Evolutionary conservation across 2,797 vertebrate genomes (phyloP).

Genomic region (Pteropus rufus): DNA sequence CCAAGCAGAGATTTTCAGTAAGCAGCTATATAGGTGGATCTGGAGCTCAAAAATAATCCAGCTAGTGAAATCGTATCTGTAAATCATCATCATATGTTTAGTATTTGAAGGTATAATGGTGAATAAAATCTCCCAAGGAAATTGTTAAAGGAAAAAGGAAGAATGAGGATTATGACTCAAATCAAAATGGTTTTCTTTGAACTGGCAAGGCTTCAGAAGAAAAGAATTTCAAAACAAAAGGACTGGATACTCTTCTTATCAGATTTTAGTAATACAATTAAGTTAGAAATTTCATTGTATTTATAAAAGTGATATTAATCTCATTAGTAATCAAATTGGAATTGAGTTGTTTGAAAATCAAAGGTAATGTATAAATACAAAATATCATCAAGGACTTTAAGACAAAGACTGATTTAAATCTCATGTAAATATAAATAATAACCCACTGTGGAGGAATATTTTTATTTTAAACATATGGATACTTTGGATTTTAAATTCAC

Average conservation of each 20-base stretch:
- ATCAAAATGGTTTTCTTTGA: background rate
- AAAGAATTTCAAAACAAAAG: background rate
- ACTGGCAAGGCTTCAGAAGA: background rate
- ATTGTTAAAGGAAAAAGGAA: background rate
- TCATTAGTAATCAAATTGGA: background rate
- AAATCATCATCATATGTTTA: background rate
- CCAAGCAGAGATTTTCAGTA: background rate
- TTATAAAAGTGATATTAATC: background rate
- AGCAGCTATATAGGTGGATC: background rate
- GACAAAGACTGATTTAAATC: background rate
- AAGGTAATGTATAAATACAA: slow-evolving; percentile 1
- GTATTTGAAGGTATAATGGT: background rate
- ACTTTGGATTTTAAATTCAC: background rate
- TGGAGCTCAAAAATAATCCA: background rate
- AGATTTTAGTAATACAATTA: background rate
- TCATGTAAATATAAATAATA: slow-evolving; percentile 8
- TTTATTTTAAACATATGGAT: slow-evolving; percentile 2
- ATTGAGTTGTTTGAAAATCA: background rate
- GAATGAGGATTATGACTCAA: background rate
- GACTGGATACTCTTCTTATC: background rate
- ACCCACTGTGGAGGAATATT: background rate
- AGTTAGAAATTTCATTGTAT: background rate
- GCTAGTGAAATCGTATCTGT: background rate
- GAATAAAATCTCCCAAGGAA: background rate
- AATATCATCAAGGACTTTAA: background rate